Conservation (phyloP, 1,140 invertebrate species). For the Calliphora vicina region DNA sequence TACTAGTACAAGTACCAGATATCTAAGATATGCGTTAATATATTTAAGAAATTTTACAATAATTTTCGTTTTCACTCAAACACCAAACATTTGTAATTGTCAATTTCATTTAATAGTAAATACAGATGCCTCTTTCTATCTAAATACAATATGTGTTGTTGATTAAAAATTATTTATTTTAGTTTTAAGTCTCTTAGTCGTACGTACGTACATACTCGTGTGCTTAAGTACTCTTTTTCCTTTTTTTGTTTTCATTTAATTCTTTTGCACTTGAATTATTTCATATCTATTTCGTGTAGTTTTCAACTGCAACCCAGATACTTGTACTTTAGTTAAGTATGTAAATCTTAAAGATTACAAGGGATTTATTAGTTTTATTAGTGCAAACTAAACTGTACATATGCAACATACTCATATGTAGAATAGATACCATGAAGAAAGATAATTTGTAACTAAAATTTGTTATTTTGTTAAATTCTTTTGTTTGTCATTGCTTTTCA, state of each 20-base stretch:
- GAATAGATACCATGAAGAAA: no score
- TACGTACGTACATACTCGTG: no score
- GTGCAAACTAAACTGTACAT: not conserved
- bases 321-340: not conserved
- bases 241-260: not conserved
- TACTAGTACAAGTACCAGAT: not conserved
- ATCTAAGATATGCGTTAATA: not conserved
- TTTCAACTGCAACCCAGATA: no score
- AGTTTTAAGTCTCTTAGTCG: not conserved
- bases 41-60: not conserved
- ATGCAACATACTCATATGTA: not conserved
- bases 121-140: not conserved
- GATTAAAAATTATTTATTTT: not conserved
- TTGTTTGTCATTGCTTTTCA: no score
- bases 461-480: no score
- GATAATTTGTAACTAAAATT: no score
- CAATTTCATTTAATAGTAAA: conserved; percentile 50
- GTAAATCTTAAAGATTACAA: not conserved
- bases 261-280: not conserved
- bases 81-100: conserved; percentile 44
- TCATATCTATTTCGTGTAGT: no score
- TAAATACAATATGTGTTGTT: not conserved
- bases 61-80: not conserved
- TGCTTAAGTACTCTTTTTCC: not conserved
- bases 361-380: not conserved